These are phyloP conservation scores for Leptinotarsa rubiginosa DNA, from an alignment of 2,888 invertebrate species.

Conservation along the genomic window DNA sequence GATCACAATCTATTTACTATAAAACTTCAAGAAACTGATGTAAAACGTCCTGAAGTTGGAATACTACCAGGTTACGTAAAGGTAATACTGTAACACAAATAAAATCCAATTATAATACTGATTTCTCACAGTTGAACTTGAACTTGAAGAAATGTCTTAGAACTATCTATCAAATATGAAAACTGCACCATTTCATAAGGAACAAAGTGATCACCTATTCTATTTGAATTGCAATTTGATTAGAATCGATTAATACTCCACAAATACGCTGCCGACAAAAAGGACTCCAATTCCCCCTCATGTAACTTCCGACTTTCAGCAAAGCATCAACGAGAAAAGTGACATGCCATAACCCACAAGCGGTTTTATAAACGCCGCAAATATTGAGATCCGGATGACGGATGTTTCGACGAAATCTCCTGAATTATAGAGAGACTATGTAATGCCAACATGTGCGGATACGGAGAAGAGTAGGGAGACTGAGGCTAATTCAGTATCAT, in stretches of 20 bases:
- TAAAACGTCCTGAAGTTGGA: too few species aligned
- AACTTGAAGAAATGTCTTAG: too few species aligned
- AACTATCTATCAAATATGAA: not conserved
- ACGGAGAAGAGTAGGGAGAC: conserved; percentile 29
- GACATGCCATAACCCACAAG: conserved; percentile 37
- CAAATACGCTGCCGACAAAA: not conserved
- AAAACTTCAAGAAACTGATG: too few species aligned
- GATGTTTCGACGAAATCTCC: conserved; percentile 36
- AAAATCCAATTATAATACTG: too few species aligned
- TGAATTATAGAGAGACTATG: conserved; percentile 37
- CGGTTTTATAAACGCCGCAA: conserved; percentile 42
- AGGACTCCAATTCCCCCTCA: not conserved
- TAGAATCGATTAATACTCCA: not conserved
- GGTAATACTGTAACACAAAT: too few species aligned
- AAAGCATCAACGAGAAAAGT: conserved; percentile 22
- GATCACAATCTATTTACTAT: too few species aligned
- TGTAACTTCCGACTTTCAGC: conserved; percentile 4
- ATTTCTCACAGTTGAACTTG: too few species aligned
- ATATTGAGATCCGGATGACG: conserved; percentile 44
- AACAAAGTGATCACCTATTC: not conserved
- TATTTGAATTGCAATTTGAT: not conserved
- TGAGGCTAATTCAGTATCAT: not conserved
- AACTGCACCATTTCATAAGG: not conserved
- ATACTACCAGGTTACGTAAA: too few species aligned
- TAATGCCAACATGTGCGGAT: conserved; percentile 26